Evolutionary conservation across 2,113 vertebrate genomes (phyloP), one percentile per base, ranked within the genome.

Genomic region (Dicerorhinus sumatrensis): DNA sequence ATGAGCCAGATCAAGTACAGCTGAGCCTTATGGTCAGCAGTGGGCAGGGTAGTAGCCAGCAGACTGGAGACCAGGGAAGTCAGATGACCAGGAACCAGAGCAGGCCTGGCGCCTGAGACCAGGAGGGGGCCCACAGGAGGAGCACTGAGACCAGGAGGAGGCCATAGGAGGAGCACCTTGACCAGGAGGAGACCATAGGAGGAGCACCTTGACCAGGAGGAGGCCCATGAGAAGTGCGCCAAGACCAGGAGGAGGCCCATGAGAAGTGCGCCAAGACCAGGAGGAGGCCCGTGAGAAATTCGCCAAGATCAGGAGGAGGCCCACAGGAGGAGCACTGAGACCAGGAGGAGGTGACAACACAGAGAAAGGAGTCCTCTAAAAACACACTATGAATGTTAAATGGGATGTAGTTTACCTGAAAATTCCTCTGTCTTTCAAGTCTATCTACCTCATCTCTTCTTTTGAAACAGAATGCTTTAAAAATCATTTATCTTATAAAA

Each of bases 381-480:
- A 39, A 8, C 27, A 63, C 23, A 36, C 51, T 11, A 13, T 17
- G 36, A 62, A 39, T 48, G 82, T 8, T 60, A 18, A 82, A 17
- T 5, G 2, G 81, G 27, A 72, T 51, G 3, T 42, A 60, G 46
- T 92, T 54, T 80, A 20, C 80, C 70, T 67, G 58, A 91, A 92
- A 95, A 67, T 39, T 62, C 73, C 27, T 80, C 51, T 48, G 4
- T 60, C 79, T 95, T 77, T 75, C 21, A 58, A 27, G 18, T 8
- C 20, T 29, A 17, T 25, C 75, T 76, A 13, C 42, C 56, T 94
- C 79, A 54, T 81, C 29, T 76, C 70, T 91, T 87, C n/a, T 87
- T 97, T 73, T 70, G 65, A 93, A 87, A 36, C 12, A 81, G 56
- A 88, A 85, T 36, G 54, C 16, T 65, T 95, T 92, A 21, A 36